phyloP scores from a whole-genome alignment of 2,888 invertebrate species.

The Auanema freiburgensis region DNA sequence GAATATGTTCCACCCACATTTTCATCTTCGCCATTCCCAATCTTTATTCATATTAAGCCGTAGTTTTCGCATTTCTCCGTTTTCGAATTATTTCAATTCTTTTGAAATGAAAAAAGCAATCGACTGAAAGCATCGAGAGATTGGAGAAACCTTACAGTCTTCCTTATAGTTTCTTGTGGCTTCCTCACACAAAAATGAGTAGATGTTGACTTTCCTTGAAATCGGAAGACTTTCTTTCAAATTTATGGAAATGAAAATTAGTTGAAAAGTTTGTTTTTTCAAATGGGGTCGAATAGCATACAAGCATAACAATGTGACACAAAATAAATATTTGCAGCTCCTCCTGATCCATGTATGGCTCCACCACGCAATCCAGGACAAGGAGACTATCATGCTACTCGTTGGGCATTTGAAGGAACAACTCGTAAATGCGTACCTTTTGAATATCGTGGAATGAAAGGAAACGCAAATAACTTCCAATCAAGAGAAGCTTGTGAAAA shows the following conservation, averaged over 20 bases:
- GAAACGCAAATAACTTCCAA: slow-evolving; percentile 56
- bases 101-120: no score
- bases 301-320: not conserved
- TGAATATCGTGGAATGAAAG: slow-evolving; percentile 50
- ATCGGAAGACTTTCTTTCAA: no score
- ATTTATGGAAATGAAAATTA: not conserved
- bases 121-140: no score
- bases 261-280: not conserved
- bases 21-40: no score
- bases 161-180: no score
- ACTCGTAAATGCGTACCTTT: slow-evolving; percentile 45
- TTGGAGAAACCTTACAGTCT: no score
- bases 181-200: no score
- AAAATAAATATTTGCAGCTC: slow-evolving; percentile 36
- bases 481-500: slow-evolving; percentile 47
- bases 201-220: no score
- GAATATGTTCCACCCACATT: no score
- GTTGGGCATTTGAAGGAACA: slow-evolving; percentile 55
- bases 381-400: slow-evolving; percentile 46
- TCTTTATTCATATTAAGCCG: no score
- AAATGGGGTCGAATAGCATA: not conserved
- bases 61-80: no score
- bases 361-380: slow-evolving; percentile 47
- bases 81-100: no score
- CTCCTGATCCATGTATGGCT: slow-evolving; percentile 53